Evolutionary conservation across 2,888 invertebrate genomes (phyloP), one percentile per base, ranked within the genome.

Genomic region (Chironomus tentans): DNA sequence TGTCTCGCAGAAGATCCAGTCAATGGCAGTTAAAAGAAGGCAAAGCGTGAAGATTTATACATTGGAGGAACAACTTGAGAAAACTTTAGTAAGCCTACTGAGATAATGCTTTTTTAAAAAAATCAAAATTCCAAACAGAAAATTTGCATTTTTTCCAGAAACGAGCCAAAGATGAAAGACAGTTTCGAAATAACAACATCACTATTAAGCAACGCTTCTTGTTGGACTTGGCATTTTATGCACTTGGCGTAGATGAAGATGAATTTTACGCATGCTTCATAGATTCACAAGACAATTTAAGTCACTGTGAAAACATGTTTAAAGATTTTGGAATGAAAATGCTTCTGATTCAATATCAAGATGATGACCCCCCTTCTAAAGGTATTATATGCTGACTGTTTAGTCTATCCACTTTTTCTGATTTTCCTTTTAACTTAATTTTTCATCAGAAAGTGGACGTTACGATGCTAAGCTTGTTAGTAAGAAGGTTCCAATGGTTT

Each of bases 221-320:
- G 1, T 82, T 93, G 77, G 91, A 91, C 79, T 87, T 89, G 81
- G 88, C 88, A 46, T 89, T 90, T 7, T 83, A 86, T 73, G 90
- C 92, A 77, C 89, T 90, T 77, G 86, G 90, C 5, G 84, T 88
- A 74, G 93, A 93, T 81, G 86, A 87, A 21, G 89, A 90, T 74
- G 38, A 38, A 38, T 38, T 38, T 10, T 38, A 38, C 38, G 7
- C 92, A 77, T 92, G 91, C 71, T 85, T 92, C 4, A 86, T 88
- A 75, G 94, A 94, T 82, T 87, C 88, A 69, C 88, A 89, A 76
- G 81, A 85, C 76, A 88, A 89, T 79, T 82, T 91, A 1, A 87
- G 89, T 10, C 80, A 88, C 21, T 82, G 93, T 77, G 87, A 88
- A 70, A 88, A 87, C 79, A 86, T 91, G 61, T 86, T 90, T 21